Conservation (phyloP, 1,140 invertebrate genomes). For the Chrysoperla carnea region DNA sequence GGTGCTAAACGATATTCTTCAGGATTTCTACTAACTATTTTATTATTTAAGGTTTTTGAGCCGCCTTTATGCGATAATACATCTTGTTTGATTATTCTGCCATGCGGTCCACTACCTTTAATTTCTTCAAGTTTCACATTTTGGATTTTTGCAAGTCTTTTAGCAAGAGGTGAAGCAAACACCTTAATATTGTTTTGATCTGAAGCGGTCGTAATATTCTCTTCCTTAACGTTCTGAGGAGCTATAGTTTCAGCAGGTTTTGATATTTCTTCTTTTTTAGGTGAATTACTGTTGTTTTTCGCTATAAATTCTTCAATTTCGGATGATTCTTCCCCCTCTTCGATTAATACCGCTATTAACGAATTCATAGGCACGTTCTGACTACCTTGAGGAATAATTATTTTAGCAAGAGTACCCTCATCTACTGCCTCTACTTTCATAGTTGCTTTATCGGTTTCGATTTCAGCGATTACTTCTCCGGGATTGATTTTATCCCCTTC, state of each 20-base stretch:
- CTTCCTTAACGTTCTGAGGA: background rate
- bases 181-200: too few species aligned
- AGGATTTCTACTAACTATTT: too few species aligned
- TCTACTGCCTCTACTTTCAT: background rate
- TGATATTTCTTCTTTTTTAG: background rate
- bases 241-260: background rate
- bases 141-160: too few species aligned
- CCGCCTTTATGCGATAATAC: too few species aligned
- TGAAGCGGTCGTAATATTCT: background rate
- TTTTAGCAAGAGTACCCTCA: background rate
- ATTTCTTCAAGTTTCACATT: too few species aligned
- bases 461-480: background rate
- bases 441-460: too few species aligned
- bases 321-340: background rate
- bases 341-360: background rate
- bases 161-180: too few species aligned
- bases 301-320: background rate
- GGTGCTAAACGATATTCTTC: too few species aligned
- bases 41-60: too few species aligned
- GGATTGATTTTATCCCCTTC: background rate
- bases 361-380: background rate
- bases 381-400: background rate
- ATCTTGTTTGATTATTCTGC: too few species aligned
- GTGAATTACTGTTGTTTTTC: background rate
- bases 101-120: too few species aligned